These are phyloP conservation scores for Deroptyus accipitrinus DNA, from an alignment of 2,113 vertebrate species.

Conservation along the genomic window DNA sequence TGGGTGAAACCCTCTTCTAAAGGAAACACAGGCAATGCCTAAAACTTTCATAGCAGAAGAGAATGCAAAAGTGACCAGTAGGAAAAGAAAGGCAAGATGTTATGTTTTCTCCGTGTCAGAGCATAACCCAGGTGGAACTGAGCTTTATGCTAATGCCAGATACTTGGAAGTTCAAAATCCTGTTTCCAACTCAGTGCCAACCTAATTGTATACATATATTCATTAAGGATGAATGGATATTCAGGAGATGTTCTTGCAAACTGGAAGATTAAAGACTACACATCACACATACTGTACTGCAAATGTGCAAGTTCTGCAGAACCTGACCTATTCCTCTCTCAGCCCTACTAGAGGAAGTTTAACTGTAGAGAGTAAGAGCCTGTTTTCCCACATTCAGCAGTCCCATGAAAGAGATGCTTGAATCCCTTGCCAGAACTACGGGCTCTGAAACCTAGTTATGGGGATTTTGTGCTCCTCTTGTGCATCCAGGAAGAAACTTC, in stretches of 20 bases:
- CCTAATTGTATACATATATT: neutral
- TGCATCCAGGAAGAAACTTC: neutral
- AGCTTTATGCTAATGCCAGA: neutral
- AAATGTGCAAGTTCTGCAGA: neutral
- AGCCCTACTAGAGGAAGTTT: neutral
- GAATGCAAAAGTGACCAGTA: neutral
- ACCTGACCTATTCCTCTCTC: neutral
- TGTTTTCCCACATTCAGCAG: neutral
- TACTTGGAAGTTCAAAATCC: neutral
- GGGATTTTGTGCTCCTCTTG: neutral
- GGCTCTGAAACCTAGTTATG: neutral
- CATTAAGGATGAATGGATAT: neutral
- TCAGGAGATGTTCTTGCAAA: neutral
- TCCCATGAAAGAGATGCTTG: neutral
- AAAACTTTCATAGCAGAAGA: neutral
- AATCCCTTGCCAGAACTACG: neutral
- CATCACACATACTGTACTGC: neutral
- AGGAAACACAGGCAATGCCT: neutral
- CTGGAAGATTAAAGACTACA: neutral
- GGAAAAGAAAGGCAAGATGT: neutral
- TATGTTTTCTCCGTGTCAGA: neutral
- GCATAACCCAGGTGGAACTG: neutral
- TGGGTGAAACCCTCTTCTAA: neutral
- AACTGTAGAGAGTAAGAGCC: neutral
- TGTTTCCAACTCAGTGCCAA: neutral